Percentiles rank a stretch among this genome's conserved stretches.
phyloP scores from a whole-genome alignment of 2,888 invertebrate species.

The Lasius fuliginosus region DNA sequence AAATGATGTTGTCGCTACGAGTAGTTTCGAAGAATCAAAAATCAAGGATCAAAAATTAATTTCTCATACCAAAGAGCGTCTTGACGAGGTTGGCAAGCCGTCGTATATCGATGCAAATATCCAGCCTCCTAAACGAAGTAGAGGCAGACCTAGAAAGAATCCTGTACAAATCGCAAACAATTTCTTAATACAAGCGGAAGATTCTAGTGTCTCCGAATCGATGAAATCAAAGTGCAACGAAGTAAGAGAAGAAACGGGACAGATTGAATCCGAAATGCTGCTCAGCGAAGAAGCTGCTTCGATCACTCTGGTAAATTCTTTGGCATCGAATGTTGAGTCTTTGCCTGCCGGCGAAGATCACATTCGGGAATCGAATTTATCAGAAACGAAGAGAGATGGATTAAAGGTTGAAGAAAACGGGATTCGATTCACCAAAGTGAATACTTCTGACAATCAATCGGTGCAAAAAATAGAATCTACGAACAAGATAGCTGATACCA shows the following conservation, averaged over 20 bases:
- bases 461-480: background rate
- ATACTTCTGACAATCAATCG: background rate
- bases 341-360: background rate
- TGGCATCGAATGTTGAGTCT: background rate
- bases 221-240: slow-evolving; percentile 10
- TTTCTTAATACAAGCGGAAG: background rate
- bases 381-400: slow-evolving; percentile 5
- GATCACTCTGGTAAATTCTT: background rate
- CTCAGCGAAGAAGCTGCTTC: slow-evolving; percentile 7
- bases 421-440: background rate
- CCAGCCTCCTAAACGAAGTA: slow-evolving; percentile 24
- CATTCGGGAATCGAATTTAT: slow-evolving; percentile 9
- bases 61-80: slow-evolving; percentile 9
- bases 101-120: background rate
- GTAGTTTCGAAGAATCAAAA: slow-evolving; percentile 41
- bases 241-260: background rate
- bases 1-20: background rate
- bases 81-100: background rate
- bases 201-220: background rate
- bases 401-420: slow-evolving; percentile 22
- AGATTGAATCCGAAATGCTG: slow-evolving; percentile 8
- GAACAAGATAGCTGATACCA: background rate
- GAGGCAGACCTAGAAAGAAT: slow-evolving; percentile 48
- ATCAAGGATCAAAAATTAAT: slow-evolving; percentile 28
- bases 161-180: background rate